phyloP scores from a whole-genome alignment of 2,888 invertebrate genomes.

The Clostera curtula region DNA sequence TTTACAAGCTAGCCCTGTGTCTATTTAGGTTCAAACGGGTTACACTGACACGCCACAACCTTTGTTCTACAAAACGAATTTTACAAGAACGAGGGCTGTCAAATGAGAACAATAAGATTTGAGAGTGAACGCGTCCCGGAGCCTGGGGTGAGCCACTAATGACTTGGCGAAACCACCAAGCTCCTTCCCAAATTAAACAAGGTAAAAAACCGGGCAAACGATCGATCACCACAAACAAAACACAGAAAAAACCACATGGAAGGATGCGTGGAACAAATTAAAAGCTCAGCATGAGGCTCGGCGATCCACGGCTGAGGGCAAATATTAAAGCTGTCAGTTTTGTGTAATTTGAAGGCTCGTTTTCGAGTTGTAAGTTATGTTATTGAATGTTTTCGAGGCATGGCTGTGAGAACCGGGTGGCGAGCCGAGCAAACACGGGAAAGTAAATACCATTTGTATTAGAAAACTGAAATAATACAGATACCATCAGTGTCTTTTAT shows the following conservation, averaged over 20 bases:
- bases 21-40: slow-evolving; percentile 5
- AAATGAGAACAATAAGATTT: slow-evolving; percentile 41
- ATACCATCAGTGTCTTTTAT: slow-evolving; percentile 44
- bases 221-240: slow-evolving; percentile 72
- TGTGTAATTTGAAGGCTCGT: slow-evolving; percentile 68
- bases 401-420: slow-evolving; percentile 44
- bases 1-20: slow-evolving; percentile 1
- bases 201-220: slow-evolving; percentile 65
- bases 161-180: slow-evolving; percentile 65
- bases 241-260: slow-evolving; percentile 62
- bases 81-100: slow-evolving; percentile 35
- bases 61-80: slow-evolving; percentile 19
- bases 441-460: slow-evolving; percentile 30
- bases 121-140: slow-evolving; percentile 27
- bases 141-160: slow-evolving; percentile 44
- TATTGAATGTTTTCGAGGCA: slow-evolving; percentile 63
- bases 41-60: slow-evolving; percentile 13
- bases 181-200: slow-evolving; percentile 69
- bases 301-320: slow-evolving; percentile 51
- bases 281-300: slow-evolving; percentile 69
- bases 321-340: slow-evolving; percentile 72
- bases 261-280: slow-evolving; percentile 73
- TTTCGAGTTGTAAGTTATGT: slow-evolving; percentile 66
- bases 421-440: slow-evolving; percentile 41
- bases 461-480: slow-evolving; percentile 47